A percentile compares a stretch with the other conserved stretches of the same genome.
Conservation (phyloP, 1,140 invertebrate genomes). For the Macrosteles quadrilineatus region DNA sequence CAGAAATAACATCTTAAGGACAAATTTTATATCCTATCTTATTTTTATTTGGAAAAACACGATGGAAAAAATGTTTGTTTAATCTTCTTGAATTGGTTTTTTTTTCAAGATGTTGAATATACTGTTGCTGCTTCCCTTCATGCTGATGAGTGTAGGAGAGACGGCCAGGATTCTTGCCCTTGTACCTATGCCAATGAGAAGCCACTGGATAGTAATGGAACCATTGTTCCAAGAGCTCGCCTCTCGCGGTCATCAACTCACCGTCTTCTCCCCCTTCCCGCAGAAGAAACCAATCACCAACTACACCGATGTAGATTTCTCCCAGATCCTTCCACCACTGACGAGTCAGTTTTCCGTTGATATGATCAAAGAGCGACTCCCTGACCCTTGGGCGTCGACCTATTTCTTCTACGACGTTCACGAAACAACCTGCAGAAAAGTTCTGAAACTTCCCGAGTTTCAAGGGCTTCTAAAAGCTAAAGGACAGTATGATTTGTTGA, state of each 20-base stretch:
- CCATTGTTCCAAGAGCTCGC: conserved; percentile 48
- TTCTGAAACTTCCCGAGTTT: not conserved
- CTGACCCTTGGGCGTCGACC: not conserved
- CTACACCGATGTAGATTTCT: conserved; percentile 30
- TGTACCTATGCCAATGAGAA: conserved; percentile 48
- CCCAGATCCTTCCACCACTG: not conserved
- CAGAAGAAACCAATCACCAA: conserved; percentile 45
- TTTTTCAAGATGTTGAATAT: not conserved
- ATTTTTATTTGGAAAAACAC: too few relatives aligned
- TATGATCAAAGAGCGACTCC: not conserved
- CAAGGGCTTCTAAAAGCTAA: not conserved
- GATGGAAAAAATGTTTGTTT: too few relatives aligned
- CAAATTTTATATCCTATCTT: too few relatives aligned
- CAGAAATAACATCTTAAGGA: too few relatives aligned
- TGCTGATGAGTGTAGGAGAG: not conserved
- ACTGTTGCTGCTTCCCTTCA: not conserved
- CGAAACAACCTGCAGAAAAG: not conserved
- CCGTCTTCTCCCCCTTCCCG: conserved; percentile 51
- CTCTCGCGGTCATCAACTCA: conserved; percentile 51
- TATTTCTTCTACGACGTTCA: not conserved
- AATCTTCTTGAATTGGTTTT: too few relatives aligned
- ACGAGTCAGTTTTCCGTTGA: not conserved
- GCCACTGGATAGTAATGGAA: conserved; percentile 50
- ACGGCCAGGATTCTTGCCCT: conserved; percentile 44
- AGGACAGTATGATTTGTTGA: conserved; percentile 43